Conservation (phyloP, 1,140 invertebrate genomes). For the Eupristina koningsbergeri region DNA sequence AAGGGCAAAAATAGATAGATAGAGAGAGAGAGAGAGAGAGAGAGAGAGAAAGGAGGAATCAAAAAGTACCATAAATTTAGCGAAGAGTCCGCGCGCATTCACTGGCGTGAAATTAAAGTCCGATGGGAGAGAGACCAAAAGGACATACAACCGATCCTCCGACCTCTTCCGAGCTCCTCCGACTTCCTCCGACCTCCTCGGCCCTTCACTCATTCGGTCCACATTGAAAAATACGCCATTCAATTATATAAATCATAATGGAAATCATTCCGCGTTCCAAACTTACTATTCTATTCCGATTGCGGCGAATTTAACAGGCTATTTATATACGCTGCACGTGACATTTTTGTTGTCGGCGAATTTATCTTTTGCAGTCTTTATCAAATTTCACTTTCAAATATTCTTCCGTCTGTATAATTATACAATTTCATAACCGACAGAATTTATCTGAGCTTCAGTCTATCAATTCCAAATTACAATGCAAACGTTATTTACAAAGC, state of each 20-base stretch:
- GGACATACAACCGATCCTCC: conserved; percentile 55
- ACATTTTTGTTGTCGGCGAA: too few relatives aligned
- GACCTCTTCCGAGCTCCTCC: too few relatives aligned
- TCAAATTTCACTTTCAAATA: too few relatives aligned
- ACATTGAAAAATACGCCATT: too few relatives aligned
- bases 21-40: conserved; percentile 21
- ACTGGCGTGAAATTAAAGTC: conserved; percentile 64
- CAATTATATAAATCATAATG: conserved; percentile 20
- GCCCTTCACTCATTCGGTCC: too few relatives aligned
- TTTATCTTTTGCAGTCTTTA: conserved; percentile 1
- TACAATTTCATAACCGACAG: too few relatives aligned
- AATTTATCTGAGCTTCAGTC: background rate
- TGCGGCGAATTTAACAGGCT: background rate
- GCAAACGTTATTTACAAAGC: background rate
- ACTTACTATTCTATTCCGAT: background rate
- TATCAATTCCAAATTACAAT: background rate
- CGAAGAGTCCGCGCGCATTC: conserved; percentile 52
- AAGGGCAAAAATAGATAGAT: conserved; percentile 29
- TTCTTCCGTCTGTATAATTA: too few relatives aligned
- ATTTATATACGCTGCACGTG: background rate
- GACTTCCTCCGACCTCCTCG: too few relatives aligned
- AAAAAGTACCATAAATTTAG: conserved; percentile 43
- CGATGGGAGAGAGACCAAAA: conserved; percentile 52
- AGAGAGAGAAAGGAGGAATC: conserved; percentile 25
- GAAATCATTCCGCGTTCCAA: conserved; percentile 28